These are phyloP conservation scores for Coccyzus lansbergi DNA, from an alignment of 2,797 vertebrate genomes.

Conservation along the genomic window DNA sequence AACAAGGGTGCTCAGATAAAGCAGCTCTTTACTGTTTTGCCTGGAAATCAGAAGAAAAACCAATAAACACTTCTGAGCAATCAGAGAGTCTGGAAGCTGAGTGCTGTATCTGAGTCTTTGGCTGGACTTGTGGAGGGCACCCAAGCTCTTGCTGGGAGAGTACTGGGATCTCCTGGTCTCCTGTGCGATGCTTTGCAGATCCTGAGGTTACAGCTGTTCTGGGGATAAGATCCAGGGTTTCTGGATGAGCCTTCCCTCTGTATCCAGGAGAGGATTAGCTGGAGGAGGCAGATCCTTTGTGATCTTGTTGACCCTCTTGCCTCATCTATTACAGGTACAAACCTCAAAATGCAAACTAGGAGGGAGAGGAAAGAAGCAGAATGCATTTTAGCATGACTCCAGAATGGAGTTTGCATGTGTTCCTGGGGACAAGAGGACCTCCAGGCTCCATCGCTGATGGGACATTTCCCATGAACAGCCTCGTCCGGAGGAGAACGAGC, in stretches of 20 bases:
- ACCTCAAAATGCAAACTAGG: background rate
- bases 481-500: fast-evolving
- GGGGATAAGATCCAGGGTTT: background rate
- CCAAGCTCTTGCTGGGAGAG: background rate
- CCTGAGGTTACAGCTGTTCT: background rate
- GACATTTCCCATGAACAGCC: background rate
- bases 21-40: background rate
- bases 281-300: background rate
- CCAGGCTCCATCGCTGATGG: too few species aligned
- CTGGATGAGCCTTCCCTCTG: background rate
- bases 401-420: background rate
- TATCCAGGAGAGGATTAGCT: background rate
- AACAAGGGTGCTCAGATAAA: background rate
- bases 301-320: background rate
- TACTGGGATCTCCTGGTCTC: background rate
- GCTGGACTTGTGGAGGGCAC: background rate
- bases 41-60: background rate
- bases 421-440: background rate
- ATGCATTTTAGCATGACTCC: background rate
- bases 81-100: background rate
- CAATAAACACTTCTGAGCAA: background rate
- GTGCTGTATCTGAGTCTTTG: background rate
- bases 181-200: background rate
- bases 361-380: background rate
- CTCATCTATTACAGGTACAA: background rate